These are phyloP conservation scores for Ianthella basta DNA, from an alignment of 37 sponge, comb jelly and placozoan genomes.

Conservation along the genomic window DNA sequence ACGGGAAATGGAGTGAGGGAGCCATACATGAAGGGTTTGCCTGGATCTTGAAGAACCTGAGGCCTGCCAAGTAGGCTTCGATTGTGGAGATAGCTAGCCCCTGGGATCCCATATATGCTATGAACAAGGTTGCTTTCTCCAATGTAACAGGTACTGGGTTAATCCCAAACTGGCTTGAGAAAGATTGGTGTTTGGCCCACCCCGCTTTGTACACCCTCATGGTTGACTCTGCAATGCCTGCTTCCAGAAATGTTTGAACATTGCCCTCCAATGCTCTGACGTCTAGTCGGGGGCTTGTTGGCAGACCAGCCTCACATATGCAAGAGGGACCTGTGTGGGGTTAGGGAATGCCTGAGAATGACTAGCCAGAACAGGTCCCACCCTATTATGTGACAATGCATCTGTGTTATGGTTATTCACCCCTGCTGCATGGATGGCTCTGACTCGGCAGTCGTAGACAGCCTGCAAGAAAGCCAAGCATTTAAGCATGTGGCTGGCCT, in stretches of 20 bases:
- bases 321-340: constrained; percentile 19
- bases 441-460: neutral
- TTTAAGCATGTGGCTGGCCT: neutral
- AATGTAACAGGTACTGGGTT: constrained; percentile 38
- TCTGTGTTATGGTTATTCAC: constrained; percentile 31
- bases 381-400: constrained; percentile 39
- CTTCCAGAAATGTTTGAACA: constrained; percentile 18
- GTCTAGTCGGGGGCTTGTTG: constrained; percentile 39
- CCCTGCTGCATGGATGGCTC: constrained; percentile 44
- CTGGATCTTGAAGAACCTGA: constrained; percentile 20
- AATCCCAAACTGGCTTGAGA: neutral
- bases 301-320: constrained; percentile 9
- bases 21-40: too few species aligned
- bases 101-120: constrained; percentile 29
- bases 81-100: constrained; percentile 13
- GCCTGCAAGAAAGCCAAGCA: constrained; percentile 51
- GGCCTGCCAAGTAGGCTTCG: constrained; percentile 42
- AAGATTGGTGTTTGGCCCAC: neutral
- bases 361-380: neutral
- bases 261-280: constrained; percentile 38
- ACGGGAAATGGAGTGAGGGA: too few species aligned
- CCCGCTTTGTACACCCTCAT: constrained; percentile 14
- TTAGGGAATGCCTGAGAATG: neutral
- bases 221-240: constrained; percentile 36
- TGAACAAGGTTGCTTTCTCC: constrained; percentile 10